Evolutionary conservation across 1,140 invertebrate genomes (phyloP), one percentile per base, ranked within the genome.

Genomic region (Nasonia giraulti): DNA sequence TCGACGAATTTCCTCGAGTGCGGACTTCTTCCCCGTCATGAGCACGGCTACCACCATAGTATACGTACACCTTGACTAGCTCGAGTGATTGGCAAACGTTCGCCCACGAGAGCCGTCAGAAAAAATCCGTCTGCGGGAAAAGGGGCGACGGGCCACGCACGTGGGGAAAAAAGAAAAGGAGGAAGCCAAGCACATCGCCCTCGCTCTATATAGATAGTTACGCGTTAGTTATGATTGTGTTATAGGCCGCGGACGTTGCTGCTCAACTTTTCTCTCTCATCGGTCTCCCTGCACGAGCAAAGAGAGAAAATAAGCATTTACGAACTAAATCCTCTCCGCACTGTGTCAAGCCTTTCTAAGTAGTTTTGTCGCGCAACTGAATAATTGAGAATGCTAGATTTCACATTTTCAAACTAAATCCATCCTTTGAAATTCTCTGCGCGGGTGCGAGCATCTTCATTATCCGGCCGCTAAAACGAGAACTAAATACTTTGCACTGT

Each of bases 71-170:
- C 40, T 44, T 44, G 8, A 8, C 40, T 8, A 7, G 40, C 74
- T 76, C 74, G 74, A 76, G 74, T 76, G 74, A 44, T 76, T 40
- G 37, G 74, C 74, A 76, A 76, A 76, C 74, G 74, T 76, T 76
- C 40, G 17, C 74, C 40, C 37, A 76, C 74, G 20, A 66, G 62
- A n/a, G 62, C 4, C 62, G 62, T 17, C 62, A 20, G n/a, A n/a
- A 66, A 37, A 66, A 66, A 66, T 66, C 62, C 62, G 62, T n/a
- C 40, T 44, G 10, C 40, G 8, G 6, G 40, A 7, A 44, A 44
- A 8, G 40, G 40, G 10, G 8, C 4, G 2, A 37, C 33, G 33
- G 33, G 5, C 3, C 33, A 37, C 33, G 33, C n/a, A 73, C 20
- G 27, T 73, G 69, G 69, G 69, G n/a, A 33, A 73, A 12, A 31